Percentiles rank a stretch among this genome's conserved stretches.
phyloP scores from a whole-genome alignment of 2,113 vertebrate species.

The Otis tarda region DNA sequence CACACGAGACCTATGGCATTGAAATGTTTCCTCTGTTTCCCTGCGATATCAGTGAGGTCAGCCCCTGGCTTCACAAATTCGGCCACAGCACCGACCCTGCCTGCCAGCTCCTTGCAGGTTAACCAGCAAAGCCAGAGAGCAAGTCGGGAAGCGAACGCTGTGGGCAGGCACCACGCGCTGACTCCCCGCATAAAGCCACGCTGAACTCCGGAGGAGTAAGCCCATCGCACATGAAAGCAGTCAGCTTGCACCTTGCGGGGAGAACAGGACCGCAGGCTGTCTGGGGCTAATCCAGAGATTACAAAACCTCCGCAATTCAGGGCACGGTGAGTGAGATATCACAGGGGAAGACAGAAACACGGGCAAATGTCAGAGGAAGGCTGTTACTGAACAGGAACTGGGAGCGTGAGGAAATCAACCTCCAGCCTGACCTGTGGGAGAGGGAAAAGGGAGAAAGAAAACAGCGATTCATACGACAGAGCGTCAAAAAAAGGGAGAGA shows the following conservation, averaged over 20 bases:
- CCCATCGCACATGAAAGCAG: not conserved
- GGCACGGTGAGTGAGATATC: not conserved
- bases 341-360: not conserved
- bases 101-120: not conserved
- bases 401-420: not conserved
- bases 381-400: not conserved
- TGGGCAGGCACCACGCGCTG: not conserved
- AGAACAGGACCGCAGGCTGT: not conserved
- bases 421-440: not conserved
- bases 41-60: not conserved
- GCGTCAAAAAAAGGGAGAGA: not conserved
- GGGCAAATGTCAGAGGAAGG: not conserved
- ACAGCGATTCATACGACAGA: not conserved
- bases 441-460: not conserved
- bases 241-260: not conserved
- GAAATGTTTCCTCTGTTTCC: not conserved
- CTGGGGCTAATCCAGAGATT: not conserved
- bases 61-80: not conserved
- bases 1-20: not conserved
- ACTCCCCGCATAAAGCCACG: not conserved
- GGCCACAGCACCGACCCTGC: not conserved
- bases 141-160: not conserved
- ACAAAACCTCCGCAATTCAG: not conserved
- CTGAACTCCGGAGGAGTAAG: not conserved
- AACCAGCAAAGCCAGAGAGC: not conserved